Conservation (phyloP, 1,140 invertebrate genomes). For the Musca domestica region DNA sequence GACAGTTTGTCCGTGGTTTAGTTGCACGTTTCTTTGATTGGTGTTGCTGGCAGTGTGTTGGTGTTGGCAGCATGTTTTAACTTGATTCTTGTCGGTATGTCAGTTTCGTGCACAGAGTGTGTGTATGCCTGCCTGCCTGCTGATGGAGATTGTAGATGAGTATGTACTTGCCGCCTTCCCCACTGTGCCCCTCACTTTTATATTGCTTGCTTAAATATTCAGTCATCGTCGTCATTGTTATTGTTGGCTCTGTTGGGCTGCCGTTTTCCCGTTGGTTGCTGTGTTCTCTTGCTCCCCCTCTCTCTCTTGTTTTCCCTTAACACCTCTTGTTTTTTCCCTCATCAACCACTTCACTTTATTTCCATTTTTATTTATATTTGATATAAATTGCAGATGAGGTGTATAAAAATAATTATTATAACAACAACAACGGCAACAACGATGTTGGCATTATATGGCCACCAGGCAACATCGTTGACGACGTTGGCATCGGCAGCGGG, state of each 20-base stretch:
- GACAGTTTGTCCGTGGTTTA: neutral
- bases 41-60: slow-evolving; percentile 7
- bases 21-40: neutral
- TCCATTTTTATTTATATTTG: slow-evolving; percentile 27
- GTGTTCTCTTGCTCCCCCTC: too few species aligned
- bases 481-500: neutral
- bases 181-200: neutral
- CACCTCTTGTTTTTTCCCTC: neutral
- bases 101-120: neutral
- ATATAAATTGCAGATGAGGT: slow-evolving; percentile 30
- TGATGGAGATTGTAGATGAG: neutral
- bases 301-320: neutral
- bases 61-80: slow-evolving; percentile 16
- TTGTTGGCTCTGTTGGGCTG: slow-evolving; percentile 1
- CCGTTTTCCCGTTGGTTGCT: neutral
- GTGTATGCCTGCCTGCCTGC: neutral
- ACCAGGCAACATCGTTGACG: neutral
- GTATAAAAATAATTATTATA: slow-evolving; percentile 28
- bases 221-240: neutral
- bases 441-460: too few species aligned
- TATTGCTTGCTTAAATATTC: slow-evolving; percentile 5
- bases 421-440: slow-evolving; percentile 9
- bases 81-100: slow-evolving; percentile 1
- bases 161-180: neutral
- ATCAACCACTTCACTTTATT: neutral